Conservation (phyloP, 2,113 vertebrate species). For the Jacana jacana region DNA sequence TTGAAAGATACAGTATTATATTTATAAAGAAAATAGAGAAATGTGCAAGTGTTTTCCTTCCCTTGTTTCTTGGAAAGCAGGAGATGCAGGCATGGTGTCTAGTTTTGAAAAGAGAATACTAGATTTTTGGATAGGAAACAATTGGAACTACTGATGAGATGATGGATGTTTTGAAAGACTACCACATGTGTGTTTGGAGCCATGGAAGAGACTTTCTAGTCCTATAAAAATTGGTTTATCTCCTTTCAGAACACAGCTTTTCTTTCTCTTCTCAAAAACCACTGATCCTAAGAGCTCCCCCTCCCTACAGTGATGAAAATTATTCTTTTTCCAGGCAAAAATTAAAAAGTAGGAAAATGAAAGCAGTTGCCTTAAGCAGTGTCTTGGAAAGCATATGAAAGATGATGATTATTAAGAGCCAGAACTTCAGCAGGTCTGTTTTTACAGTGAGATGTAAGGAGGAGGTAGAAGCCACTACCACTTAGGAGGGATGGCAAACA, state of each 20-base stretch:
- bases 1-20: background rate
- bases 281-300: background rate
- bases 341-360: background rate
- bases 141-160: background rate
- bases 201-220: background rate
- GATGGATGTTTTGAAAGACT: background rate
- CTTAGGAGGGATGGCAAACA: background rate
- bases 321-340: background rate
- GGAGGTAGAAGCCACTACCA: background rate
- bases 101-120: background rate
- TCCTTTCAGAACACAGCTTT: background rate
- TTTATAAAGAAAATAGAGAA: background rate
- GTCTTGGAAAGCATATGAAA: background rate
- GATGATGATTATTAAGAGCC: background rate
- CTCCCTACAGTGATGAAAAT: background rate
- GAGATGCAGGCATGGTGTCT: background rate
- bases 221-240: background rate
- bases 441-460: background rate
- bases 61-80: background rate
- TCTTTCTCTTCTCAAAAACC: background rate
- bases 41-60: background rate
- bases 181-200: background rate
- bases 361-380: background rate
- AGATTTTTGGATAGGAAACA: background rate
- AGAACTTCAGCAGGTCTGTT: background rate